Conservation (phyloP, 1,140 invertebrate species). For the Pogonomyrmex californicus region DNA sequence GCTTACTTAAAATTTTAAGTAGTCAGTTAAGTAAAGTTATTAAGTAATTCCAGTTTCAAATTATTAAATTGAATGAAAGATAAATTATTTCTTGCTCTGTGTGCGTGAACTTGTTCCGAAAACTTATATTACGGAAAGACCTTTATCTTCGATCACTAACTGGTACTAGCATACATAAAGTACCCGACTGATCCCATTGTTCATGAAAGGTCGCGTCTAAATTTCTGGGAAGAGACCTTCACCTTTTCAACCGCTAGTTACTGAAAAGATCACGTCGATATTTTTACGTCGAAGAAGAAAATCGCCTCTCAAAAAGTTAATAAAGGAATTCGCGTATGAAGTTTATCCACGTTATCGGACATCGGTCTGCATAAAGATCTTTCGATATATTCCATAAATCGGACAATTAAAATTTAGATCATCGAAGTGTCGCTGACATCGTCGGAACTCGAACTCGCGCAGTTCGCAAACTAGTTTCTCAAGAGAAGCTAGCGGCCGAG, state of each 20-base stretch:
- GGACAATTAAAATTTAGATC: constrained; percentile 67
- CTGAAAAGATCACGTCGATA: background rate
- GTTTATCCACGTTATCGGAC: constrained; percentile 21
- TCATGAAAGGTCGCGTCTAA: background rate
- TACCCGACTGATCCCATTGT: background rate
- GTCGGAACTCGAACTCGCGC: constrained; percentile 37
- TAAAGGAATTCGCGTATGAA: background rate
- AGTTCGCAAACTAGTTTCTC: constrained; percentile 72
- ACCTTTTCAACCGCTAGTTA: background rate
- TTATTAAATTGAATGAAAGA: constrained; percentile 11
- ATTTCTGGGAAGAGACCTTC: background rate
- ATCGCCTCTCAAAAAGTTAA: background rate
- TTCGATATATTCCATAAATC: constrained; percentile 4
- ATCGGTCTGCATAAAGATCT: background rate
- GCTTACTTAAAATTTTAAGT: constrained; percentile 23
- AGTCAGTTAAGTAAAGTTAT: constrained; percentile 16
- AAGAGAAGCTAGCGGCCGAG: constrained; percentile 13
- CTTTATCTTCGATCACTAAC: background rate
- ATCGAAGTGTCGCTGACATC: constrained; percentile 27
- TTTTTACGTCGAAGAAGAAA: background rate
- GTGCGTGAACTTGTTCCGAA: background rate
- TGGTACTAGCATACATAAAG: background rate
- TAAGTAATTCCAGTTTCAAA: constrained; percentile 3
- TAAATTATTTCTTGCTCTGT: constrained; percentile 8
- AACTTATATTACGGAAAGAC: background rate